phyloP scores from a whole-genome alignment of 2,888 invertebrate genomes.

The Chloromyia formosa region DNA sequence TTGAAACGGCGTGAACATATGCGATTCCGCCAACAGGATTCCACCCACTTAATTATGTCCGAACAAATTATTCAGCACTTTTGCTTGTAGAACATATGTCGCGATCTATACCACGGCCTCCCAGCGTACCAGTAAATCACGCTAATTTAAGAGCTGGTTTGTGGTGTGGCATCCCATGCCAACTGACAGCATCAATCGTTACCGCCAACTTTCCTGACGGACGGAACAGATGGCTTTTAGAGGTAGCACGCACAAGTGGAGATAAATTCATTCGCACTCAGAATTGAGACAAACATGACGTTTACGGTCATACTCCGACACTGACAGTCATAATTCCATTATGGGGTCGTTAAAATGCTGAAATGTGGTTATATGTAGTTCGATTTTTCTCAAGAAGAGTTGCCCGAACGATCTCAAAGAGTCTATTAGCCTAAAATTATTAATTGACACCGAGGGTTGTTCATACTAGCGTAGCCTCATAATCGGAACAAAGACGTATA shows the following conservation, averaged over 20 bases:
- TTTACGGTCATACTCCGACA: slow-evolving; percentile 23
- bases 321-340: slow-evolving; percentile 25
- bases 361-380: too few species aligned
- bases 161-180: neutral
- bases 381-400: too few species aligned
- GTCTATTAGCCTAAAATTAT: too few species aligned
- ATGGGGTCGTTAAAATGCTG: neutral
- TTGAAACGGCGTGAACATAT: neutral
- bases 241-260: neutral
- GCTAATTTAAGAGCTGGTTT: slow-evolving; percentile 33
- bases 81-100: slow-evolving; percentile 47
- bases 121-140: slow-evolving; percentile 43
- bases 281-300: slow-evolving; percentile 25
- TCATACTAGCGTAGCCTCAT: too few species aligned
- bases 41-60: slow-evolving; percentile 49
- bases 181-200: slow-evolving; percentile 34
- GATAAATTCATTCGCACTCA: slow-evolving; percentile 16
- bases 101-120: slow-evolving; percentile 43
- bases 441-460: too few species aligned
- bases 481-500: too few species aligned
- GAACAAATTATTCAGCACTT: slow-evolving; percentile 50
- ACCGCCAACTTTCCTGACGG: slow-evolving; percentile 7
- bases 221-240: neutral
- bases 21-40: slow-evolving; percentile 12
- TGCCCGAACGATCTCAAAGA: too few species aligned